Conservation (phyloP, 2,888 invertebrate species). For the Acheta domesticus region DNA sequence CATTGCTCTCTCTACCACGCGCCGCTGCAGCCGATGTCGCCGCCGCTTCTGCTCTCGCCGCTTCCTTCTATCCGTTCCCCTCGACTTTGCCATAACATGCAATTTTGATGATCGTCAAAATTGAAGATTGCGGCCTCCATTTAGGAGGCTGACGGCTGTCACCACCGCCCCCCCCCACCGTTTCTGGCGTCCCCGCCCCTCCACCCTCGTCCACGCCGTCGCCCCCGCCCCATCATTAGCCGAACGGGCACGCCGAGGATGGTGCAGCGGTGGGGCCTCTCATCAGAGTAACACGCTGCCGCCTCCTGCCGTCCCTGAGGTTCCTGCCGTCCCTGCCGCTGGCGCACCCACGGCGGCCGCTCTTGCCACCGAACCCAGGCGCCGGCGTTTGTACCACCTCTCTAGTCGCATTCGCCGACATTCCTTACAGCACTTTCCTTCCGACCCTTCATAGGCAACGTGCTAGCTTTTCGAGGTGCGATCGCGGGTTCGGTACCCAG, state of each 20-base stretch:
- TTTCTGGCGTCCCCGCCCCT: background rate
- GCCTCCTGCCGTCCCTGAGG: background rate
- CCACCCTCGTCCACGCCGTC: background rate
- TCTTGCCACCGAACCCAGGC: too few species aligned
- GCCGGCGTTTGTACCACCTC: too few species aligned
- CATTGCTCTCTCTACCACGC: too few species aligned
- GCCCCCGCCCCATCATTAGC: background rate
- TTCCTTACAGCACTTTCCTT: too few species aligned
- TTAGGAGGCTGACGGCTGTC: constrained; percentile 26
- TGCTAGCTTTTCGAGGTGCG: too few species aligned
- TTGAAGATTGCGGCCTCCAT: constrained; percentile 28
- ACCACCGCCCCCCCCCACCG: background rate
- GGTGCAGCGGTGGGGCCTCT: background rate
- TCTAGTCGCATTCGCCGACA: too few species aligned
- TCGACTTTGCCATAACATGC: constrained; percentile 21
- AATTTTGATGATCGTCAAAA: constrained; percentile 28
- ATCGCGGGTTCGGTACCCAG: too few species aligned
- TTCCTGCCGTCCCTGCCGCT: background rate
- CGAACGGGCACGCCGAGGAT: background rate
- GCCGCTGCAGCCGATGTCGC: too few species aligned
- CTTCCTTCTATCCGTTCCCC: background rate
- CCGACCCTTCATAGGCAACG: too few species aligned
- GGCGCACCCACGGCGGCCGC: too few species aligned
- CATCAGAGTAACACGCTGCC: background rate
- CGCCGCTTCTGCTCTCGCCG: too few species aligned